Conservation (phyloP, 2,113 vertebrate genomes). For the Neopipo cinnamomea region DNA sequence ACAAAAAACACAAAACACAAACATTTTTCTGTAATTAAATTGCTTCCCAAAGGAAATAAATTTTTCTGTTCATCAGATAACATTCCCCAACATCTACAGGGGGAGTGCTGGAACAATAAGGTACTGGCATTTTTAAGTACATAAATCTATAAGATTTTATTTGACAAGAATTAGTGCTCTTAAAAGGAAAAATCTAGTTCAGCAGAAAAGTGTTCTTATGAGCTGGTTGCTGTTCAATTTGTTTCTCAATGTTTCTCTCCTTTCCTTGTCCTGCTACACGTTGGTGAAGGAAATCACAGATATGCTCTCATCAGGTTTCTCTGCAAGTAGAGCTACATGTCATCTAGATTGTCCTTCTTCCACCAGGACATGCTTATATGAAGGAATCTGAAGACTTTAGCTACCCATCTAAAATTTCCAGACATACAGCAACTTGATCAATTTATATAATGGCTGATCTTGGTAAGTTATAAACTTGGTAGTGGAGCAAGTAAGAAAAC, state of each 20-base stretch:
- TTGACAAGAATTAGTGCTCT: background rate
- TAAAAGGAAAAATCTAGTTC: background rate
- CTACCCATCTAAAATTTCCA: background rate
- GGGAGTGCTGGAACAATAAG: background rate
- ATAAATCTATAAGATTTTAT: background rate
- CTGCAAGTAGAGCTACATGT: background rate
- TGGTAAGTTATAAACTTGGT: background rate
- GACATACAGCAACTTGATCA: background rate
- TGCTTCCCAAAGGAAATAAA: slow-evolving; percentile 37
- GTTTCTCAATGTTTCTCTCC: background rate
- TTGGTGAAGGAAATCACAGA: background rate
- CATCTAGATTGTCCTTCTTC: background rate
- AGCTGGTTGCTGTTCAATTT: background rate
- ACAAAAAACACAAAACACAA: no score
- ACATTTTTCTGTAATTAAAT: slow-evolving; percentile 33
- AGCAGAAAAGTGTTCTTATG: background rate
- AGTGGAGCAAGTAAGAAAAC: background rate
- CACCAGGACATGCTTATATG: background rate
- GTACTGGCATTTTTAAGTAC: background rate
- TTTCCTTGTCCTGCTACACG: background rate
- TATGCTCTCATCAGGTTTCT: background rate
- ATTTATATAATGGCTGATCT: background rate
- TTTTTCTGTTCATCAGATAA: background rate
- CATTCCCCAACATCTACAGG: background rate
- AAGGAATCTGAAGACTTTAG: background rate